phyloP scores from a whole-genome alignment of 2,888 invertebrate species.

The Syrphus vitripennis region DNA sequence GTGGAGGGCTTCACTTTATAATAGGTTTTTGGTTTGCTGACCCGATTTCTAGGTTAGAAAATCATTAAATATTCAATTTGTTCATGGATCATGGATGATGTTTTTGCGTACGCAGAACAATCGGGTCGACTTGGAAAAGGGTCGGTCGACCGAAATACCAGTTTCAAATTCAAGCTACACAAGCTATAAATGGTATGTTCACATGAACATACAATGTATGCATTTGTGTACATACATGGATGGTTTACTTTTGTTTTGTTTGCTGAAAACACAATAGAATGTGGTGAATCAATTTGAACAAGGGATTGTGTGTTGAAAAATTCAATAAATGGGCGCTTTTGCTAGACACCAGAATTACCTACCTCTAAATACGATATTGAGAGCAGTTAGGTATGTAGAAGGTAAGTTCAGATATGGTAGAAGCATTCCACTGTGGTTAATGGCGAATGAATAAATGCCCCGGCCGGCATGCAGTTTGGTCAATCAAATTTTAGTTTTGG shows the following conservation, averaged over 20 bases:
- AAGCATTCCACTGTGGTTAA: constrained; percentile 42
- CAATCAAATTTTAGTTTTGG: constrained; percentile 51
- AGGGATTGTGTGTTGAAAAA: constrained; percentile 42
- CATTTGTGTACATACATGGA: not conserved
- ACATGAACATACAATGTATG: not conserved
- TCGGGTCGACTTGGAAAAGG: constrained; percentile 21
- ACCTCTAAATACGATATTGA: not conserved
- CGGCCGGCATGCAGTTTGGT: constrained; percentile 24
- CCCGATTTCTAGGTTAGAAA: constrained; percentile 58
- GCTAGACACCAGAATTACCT: not conserved
- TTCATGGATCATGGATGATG: constrained; percentile 10
- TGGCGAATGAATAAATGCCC: constrained; percentile 28
- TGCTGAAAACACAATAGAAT: constrained; percentile 36
- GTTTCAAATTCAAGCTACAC: not conserved
- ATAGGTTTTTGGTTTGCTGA: constrained; percentile 63
- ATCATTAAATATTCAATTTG: constrained; percentile 62
- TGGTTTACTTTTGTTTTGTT: constrained; percentile 36
- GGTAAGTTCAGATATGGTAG: not conserved
- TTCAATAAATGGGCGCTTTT: constrained; percentile 33
- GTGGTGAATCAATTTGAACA: constrained; percentile 59
- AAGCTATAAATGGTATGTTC: not conserved
- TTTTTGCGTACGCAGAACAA: constrained; percentile 37
- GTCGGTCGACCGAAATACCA: not conserved
- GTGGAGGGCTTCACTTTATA: constrained; percentile 28
- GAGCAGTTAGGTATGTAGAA: not conserved